phyloP scores from a whole-genome alignment of 2,888 invertebrate genomes.

The Clanis bilineata region DNA sequence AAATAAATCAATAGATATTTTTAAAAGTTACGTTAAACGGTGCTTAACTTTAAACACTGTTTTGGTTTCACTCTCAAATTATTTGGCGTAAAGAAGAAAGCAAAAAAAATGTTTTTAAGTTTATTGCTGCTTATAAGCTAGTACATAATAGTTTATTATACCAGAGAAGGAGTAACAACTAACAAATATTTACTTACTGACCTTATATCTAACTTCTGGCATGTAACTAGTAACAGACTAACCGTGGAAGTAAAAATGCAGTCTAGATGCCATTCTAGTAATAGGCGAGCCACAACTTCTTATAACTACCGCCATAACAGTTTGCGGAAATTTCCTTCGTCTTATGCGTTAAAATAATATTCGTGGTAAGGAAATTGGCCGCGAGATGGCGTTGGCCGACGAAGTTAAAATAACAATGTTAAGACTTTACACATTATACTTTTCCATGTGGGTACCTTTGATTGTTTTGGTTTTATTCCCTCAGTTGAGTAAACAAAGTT shows the following conservation, averaged over 20 bases:
- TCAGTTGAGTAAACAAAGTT: background rate
- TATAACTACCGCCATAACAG: slow-evolving; percentile 59
- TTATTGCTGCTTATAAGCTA: no score
- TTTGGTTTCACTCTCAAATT: no score
- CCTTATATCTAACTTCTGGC: background rate
- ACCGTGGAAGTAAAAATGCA: slow-evolving; percentile 21
- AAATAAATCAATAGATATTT: no score
- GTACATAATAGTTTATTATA: no score
- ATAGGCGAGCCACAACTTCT: slow-evolving; percentile 64
- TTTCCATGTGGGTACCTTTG: slow-evolving; percentile 32
- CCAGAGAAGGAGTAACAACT: background rate
- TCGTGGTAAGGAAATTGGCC: slow-evolving; percentile 63
- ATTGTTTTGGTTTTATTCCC: slow-evolving; percentile 21
- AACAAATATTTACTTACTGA: slow-evolving; percentile 4
- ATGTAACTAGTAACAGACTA: slow-evolving; percentile 26
- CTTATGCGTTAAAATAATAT: slow-evolving; percentile 52
- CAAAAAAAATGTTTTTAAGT: no score
- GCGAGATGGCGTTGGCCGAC: slow-evolving; percentile 54
- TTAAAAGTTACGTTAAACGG: no score
- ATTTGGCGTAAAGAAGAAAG: no score
- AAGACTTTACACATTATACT: slow-evolving; percentile 55
- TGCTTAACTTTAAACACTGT: no score
- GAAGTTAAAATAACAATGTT: slow-evolving; percentile 63
- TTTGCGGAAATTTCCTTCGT: slow-evolving; percentile 57
- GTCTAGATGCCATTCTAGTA: slow-evolving; percentile 58